These are phyloP conservation scores for Apamea monoglypha DNA, from an alignment of 2,888 invertebrate species.

Conservation along the genomic window DNA sequence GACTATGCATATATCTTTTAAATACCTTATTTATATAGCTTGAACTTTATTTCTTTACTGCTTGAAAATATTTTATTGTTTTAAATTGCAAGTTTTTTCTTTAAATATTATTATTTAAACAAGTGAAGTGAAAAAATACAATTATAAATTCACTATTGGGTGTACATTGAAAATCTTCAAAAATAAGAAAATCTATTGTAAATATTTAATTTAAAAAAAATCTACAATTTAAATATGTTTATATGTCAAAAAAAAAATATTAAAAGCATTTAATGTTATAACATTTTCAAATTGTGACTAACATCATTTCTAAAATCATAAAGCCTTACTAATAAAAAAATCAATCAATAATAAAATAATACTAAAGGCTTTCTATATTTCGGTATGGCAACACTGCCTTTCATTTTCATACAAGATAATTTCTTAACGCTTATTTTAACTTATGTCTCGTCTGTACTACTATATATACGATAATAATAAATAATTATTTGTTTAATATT, in stretches of 20 bases:
- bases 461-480: slow-evolving; percentile 16
- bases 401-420: slow-evolving; percentile 40
- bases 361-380: slow-evolving; percentile 42
- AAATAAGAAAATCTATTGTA: slow-evolving; percentile 27
- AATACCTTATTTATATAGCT: slow-evolving; percentile 58
- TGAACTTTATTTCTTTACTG: slow-evolving; percentile 54
- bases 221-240: slow-evolving; percentile 13
- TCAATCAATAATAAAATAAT: slow-evolving; percentile 21
- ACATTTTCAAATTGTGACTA: slow-evolving; percentile 70
- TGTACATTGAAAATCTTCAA: slow-evolving; percentile 10
- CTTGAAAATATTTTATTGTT: slow-evolving; percentile 44
- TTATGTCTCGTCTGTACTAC: slow-evolving; percentile 33
- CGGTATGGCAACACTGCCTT: slow-evolving; percentile 19
- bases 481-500: background rate
- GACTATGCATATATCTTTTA: slow-evolving; percentile 50
- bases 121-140: background rate
- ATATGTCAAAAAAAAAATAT: slow-evolving; percentile 23
- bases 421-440: slow-evolving; percentile 49
- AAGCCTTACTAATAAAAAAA: slow-evolving; percentile 63
- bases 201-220: slow-evolving; percentile 16
- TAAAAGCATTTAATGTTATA: slow-evolving; percentile 56
- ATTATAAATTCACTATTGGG: background rate
- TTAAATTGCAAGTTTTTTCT: background rate
- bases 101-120: background rate
- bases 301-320: slow-evolving; percentile 51